Evolutionary conservation across 1,140 invertebrate genomes (phyloP), one percentile per base, ranked within the genome.

Genomic region (Trachymyrmex cornetzi): DNA sequence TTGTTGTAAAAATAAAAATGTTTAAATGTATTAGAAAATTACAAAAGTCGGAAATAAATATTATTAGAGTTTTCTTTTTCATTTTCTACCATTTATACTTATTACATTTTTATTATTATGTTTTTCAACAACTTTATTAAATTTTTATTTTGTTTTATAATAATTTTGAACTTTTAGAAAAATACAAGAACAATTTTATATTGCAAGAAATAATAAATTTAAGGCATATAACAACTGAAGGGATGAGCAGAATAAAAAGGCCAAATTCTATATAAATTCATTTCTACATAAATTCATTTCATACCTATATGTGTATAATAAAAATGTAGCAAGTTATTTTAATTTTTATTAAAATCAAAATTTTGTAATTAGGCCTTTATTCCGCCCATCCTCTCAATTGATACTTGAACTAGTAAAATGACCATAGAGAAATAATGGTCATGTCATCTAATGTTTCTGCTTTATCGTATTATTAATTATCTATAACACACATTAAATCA

Each of bases 401-500:
- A 61, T 57, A 57, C 16, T 72, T 11, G 11, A 63, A 34, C n/a
- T 50, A 75, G 19, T 50, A 50, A 84, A 75, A 2, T 16, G 12
- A 22, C 6, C n/a, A 34, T 48, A 63, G n/a, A 63, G 24, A 12
- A n/a, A 61, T 34, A 55, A 75, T 38, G 16, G 24, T 30, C 27
- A 61, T 61, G 63, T 71, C 12, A 44, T 44, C 38, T 44, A 71
- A 72, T 24, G 24, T 30, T 85, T 74, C 50, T 64, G 55, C 27
- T 34, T 74, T 87, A 92, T 93, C 93, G 88, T 92, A 38, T 94
- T 94, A 92, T 93, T 92, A 94, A 94, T 94, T 93, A 93, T 87
- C 92, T 90, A 89, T 92, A 94, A 93, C 90, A 90, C 86, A 85
- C 67, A 89, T 93, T 89, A 91, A 94, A 94, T 94, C 94, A 95